Percentiles rank a stretch among this genome's conserved stretches.
Evolutionary conservation across 2,797 vertebrate genomes (phyloP).

Genomic region (Gymnopithys bicolor): DNA sequence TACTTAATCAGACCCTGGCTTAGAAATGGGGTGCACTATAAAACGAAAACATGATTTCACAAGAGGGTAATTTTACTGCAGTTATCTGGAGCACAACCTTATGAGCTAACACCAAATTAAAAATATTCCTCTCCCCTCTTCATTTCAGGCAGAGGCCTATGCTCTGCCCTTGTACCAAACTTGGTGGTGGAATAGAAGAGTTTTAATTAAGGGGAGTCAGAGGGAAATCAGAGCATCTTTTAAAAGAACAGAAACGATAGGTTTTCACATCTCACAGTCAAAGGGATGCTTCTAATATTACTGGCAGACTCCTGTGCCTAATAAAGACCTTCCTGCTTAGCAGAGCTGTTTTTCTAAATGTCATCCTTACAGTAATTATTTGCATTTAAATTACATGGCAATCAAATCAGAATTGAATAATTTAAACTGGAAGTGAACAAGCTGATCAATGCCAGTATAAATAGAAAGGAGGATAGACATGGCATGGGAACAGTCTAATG

Average conservation of each 20-base stretch:
- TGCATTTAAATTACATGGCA: conserved; percentile 84
- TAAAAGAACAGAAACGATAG: conserved; percentile 15
- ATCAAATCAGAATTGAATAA: conserved; percentile 85
- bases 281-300: conserved; percentile 30
- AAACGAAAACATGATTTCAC: not conserved
- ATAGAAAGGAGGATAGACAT: conserved; percentile 60
- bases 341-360: conserved; percentile 76
- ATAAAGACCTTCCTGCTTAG: conserved; percentile 67
- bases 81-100: not conserved
- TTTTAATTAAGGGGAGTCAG: not conserved
- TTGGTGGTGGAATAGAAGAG: not conserved
- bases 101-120: not conserved
- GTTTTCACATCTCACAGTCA: not conserved
- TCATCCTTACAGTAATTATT: conserved; percentile 84
- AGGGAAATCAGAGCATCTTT: not conserved
- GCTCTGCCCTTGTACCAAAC: not conserved
- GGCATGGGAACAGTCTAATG: not conserved
- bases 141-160: not conserved
- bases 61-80: not conserved
- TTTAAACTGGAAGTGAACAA: conserved; percentile 83
- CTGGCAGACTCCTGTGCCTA: conserved; percentile 30
- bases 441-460: conserved; percentile 83
- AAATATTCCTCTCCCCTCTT: not conserved
- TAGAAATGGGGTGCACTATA: not conserved
- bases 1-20: not conserved